Evolutionary conservation across 2,888 invertebrate genomes (phyloP), one percentile per base, ranked within the genome.

Genomic region (Eurytoma californica): DNA sequence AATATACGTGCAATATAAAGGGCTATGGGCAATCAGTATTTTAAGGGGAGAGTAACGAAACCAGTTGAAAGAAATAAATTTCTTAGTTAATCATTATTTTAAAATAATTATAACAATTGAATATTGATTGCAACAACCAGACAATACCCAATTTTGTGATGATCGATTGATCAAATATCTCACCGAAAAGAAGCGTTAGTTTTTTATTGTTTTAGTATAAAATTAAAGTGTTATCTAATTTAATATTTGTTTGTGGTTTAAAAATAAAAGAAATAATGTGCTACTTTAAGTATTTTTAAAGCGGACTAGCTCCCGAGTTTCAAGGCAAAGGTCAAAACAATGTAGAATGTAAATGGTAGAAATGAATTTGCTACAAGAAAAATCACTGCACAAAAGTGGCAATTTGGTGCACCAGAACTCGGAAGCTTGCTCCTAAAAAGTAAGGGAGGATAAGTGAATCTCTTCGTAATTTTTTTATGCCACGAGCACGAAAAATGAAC

Each of bases 121-220:
- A 83, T 83, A 84, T 83, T 82, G 81, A 85, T 84, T 84, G 82
- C 79, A 83, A 83, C 84, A 83, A 84, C 85, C 84, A 82, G 86
- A 88, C 86, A 87, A 88, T 87, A 87, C 83, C 81, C 82, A 82
- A 83, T 85, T 84, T 86, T 87, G 84, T 86, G 85, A 87, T 86
- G 61, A 76, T 65, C 47, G 51, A 67, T 72, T 47, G 55, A 73
- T 78, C 65, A 75, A 63, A 72, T 60, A 66, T 66, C 65, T 72
- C 60, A 70, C 66, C 66, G 51, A 60, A 66, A 39, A 77, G 9
- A 65, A 67, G 20, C 65, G 51, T 70, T 70, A 70, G 14, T 57
- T 3, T 72, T 20, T 51, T 18, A 18, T 24, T 60, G 57, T 69
- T 68, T 73, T 57, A n/a, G 55, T 77, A 9, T 70, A 51, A 39